Evolutionary conservation across 2,888 invertebrate genomes (phyloP), one percentile per base, ranked within the genome.

Genomic region (Thera obeliscata): DNA sequence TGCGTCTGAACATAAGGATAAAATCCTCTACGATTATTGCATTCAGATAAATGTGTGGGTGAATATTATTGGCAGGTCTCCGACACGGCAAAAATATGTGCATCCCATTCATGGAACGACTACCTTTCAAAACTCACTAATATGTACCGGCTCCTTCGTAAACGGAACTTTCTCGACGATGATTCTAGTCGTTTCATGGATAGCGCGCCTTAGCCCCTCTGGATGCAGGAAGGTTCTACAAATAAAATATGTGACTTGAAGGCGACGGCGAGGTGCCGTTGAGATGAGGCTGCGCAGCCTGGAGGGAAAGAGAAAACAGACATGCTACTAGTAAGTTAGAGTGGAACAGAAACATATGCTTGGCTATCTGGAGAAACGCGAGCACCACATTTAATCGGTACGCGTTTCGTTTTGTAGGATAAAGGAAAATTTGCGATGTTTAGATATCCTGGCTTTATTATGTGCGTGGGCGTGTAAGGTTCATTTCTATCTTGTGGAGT

Each of bases 211-310:
- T 91, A 90, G 84, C 82, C 86, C 81, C 86, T 87, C 90, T 87
- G 87, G 89, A 90, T 93, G 89, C 88, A 92, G 91, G 92, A 90
- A 93, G 90, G 89, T 87, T 91, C 85, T 85, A 92, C 93, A 91
- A 93, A 93, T 93, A 93, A 93, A 93, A 93, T 92, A 93, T 93
- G 91, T 93, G 93, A 93, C 91, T 92, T 83, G 88, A 88, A 90
- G 91, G 91, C 93, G 90, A 92, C 92, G 88, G 87, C 86, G 90
- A 90, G 91, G 91, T 91, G 91, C 88, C 88, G 85, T 86, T 84
- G 85, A 89, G 89, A 90, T 90, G 91, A 90, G 90, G 89, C 88
- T 90, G 88, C 87, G 88, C 88, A 86, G 83, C 83, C 84, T 85
- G 76, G 87, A 65, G 75, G 69, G 80, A 89, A 72, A 73, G 87